Base-by-base conservation (phyloP, 2,888 invertebrate species). In the Omphaloscelis lunosa region DNA sequence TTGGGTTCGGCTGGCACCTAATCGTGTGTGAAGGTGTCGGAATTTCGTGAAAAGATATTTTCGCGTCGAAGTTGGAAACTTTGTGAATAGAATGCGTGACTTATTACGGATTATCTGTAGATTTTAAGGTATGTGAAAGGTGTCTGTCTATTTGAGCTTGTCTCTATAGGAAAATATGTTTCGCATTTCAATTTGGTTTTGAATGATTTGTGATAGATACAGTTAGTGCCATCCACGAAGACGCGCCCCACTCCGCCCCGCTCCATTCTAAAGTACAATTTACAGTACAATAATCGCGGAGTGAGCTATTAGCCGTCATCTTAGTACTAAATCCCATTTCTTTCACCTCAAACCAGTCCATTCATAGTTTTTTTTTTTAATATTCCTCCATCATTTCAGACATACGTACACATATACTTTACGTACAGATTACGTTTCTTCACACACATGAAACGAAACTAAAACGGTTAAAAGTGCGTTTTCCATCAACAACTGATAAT, bases 1-100 rank as follows among this genome's bases (percentile, higher is more conserved):
- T 79, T 83, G 70, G 83, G 81, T 80, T 87, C 83, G 83, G 76
- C 61, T 65, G 65, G 76, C 41, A 80, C 59, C 82, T 88, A 88
- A 89, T 89, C 89, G 80, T 80, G 81, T 77, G 89, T 81, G 29
- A 89, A 87, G 78, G 78, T 78, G 80, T 83, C 48, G 84, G 77
- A 78, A 80, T 86, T 87, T 77, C 29, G 66, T 69, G 59, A 69
- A 82, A 86, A 80, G 27, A 83, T 81, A 79, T 86, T 83, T 59
- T 77, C 67, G 65, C 70, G 66, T 62, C 74, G 62, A 63, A 72
- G 66, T 80, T 69, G 34, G 71, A 39, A 69, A 74, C 56, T 86
- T 69, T 62, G 59, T 78, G 70, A 78, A 75, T 72, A 53, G 82
- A 66, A 76, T 63, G 58, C 62, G 84, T 86, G 77, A 77, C 83